Evolutionary conservation across 2,113 vertebrate species (phyloP), one percentile per base, ranked within the genome.

Genomic region (Eulemur macaco): DNA sequence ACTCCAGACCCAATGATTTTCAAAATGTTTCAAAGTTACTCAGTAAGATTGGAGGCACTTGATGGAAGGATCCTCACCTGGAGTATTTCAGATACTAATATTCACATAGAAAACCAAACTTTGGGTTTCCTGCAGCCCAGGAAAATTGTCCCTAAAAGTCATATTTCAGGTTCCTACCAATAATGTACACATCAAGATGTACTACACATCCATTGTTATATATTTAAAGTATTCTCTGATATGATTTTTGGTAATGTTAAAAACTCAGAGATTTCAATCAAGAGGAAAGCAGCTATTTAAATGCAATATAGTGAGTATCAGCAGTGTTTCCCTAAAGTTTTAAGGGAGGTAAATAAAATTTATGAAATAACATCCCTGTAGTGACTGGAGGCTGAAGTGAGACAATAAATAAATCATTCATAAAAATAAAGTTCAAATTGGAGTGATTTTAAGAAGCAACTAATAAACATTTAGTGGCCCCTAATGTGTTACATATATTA

Each of bases 151-250:
- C 23, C 5, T 71, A 82, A 58, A 80, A 58, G 11, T 39, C 45
- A 69, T 64, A 96, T 97, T 42, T 73, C 86, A 97, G 11, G 3
- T 71, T 91, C 29, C 10, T 71, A 14, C 12, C 84, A 92, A 73
- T 94, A 96, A 97, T 85, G 54, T 97, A 93, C 4, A n/a, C 74
- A 71, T 92, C 89, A 84, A 97, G 66, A 87, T 96, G 37, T 58
- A 0, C 6, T 89, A 0, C 86, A 90, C 21, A 8, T 74, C 71
- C 42, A 23, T 92, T 92, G 58, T 34, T 96, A 39, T 93, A 94
- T 96, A 52, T 89, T 77, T 68, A 68, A 47, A 94, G 9, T 95
- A 73, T 97, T 83, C 5, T 81, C 18, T 50, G 54, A 77, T 84
- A 60, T 64, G 15, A 8, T 37, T 5, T 81, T 87, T 81, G 25